Conservation (phyloP, 2,113 vertebrate genomes). For the Siniperca chuatsi region DNA sequence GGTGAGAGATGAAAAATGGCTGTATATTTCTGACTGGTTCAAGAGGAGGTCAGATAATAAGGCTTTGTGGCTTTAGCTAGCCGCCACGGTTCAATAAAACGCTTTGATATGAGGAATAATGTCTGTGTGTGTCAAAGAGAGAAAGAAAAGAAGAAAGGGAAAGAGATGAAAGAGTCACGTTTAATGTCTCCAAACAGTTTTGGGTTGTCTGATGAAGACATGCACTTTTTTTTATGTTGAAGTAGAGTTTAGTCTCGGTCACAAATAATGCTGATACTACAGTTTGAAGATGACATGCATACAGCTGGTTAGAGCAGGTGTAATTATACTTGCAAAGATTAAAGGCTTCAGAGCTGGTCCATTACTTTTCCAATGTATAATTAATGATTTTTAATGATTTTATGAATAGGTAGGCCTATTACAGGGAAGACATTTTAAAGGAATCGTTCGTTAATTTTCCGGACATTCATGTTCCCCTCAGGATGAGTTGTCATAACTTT, state of each 20-base stretch:
- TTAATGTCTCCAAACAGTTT: slow-evolving; percentile 55
- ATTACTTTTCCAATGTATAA: slow-evolving; percentile 29
- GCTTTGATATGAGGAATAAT: slow-evolving; percentile 74
- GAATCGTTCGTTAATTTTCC: background rate
- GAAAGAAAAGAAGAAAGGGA: slow-evolving; percentile 62
- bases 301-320: background rate
- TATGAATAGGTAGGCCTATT: background rate
- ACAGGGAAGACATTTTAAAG: slow-evolving; percentile 5
- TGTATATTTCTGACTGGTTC: slow-evolving; percentile 34
- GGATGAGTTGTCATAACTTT: background rate
- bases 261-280: slow-evolving; percentile 27
- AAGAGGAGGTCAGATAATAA: slow-evolving; percentile 59
- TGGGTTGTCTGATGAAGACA: slow-evolving; percentile 43
- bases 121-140: slow-evolving; percentile 56
- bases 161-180: slow-evolving; percentile 67
- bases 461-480: background rate
- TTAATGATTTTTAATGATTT: slow-evolving; percentile 37
- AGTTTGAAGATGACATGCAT: slow-evolving; percentile 12
- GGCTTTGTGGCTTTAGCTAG: slow-evolving; percentile 63
- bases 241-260: slow-evolving; percentile 26
- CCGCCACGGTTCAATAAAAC: slow-evolving; percentile 58
- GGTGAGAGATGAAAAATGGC: slow-evolving; percentile 54
- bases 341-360: slow-evolving; percentile 16
- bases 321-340: slow-evolving; percentile 37
- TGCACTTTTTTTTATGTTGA: slow-evolving; percentile 37